These are phyloP conservation scores for Rhopalosiphum nymphaeae DNA, from an alignment of 2,888 invertebrate genomes.

Conservation along the genomic window DNA sequence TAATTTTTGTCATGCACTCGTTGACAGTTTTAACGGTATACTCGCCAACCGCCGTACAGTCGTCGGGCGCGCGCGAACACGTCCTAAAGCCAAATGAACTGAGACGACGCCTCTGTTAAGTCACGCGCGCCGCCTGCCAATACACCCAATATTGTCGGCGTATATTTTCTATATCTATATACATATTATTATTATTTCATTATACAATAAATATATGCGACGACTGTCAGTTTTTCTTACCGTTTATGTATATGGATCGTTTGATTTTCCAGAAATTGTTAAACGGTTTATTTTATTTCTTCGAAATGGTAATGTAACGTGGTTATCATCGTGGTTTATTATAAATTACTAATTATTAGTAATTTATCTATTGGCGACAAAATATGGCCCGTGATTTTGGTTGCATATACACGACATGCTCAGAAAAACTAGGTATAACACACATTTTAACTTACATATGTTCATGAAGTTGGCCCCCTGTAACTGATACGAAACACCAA, in stretches of 20 bases:
- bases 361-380: background rate
- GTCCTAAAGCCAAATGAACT: constrained; percentile 41
- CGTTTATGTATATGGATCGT: background rate
- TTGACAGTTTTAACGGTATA: constrained; percentile 54
- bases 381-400: background rate
- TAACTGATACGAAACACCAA: too few species aligned
- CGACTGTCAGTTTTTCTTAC: background rate
- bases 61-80: constrained; percentile 6
- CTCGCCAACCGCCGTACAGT: background rate
- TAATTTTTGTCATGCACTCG: background rate
- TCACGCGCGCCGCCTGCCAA: background rate
- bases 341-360: background rate
- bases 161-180: background rate
- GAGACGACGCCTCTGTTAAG: constrained; percentile 3
- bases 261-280: constrained; percentile 3
- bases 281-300: background rate
- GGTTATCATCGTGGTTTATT: background rate
- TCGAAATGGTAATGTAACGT: background rate
- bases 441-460: too few species aligned
- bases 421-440: too few species aligned
- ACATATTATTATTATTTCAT: background rate
- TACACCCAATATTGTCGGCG: background rate
- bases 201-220: background rate
- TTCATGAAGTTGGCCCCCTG: too few species aligned
- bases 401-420: background rate